Base-by-base conservation (phyloP, 2,888 invertebrate genomes). In the Polymixis lichenea region DNA sequence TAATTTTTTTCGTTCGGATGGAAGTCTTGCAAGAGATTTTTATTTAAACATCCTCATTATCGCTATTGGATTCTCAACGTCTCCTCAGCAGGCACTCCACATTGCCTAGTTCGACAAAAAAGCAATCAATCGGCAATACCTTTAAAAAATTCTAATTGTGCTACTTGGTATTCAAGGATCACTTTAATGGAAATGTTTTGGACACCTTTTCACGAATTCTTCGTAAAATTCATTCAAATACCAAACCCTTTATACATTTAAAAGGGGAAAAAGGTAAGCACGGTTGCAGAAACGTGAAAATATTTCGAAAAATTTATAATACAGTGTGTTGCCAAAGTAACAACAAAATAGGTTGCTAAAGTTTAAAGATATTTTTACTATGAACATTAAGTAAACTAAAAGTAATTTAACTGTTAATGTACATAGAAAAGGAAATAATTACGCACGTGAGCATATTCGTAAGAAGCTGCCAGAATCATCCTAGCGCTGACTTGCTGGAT, bases 141-240 rank as follows among this genome's bases (percentile, higher is more conserved):
- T 69, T 62, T 56, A 64, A 74, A 75, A 73, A 69, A 77, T 53
- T 70, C 67, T 55, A 84, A 85, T 72, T 68, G 28, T 66, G 43
- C 71, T 86, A 60, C 65, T 83, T 77, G 68, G 61, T 83, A 86
- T 80, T 84, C 75, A 75, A 69, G 64, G 71, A 70, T 66, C 61
- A 76, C 38, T 49, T 60, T 72, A 80, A 80, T 80, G 62, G 66
- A 84, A 84, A 84, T 83, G 56, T 83, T 79, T 75, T 49, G 64
- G 62, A 72, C 66, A 84, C 75, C 78, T 77, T 75, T 80, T 62
- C 61, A 66, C 46, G 68, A 80, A 77, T 73, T 75, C 70, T 62
- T 65, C 56, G 56, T 66, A 58, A 74, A 75, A 77, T 74, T 86
- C 53, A 76, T 76, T 78, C 43, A 58, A 78, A 84, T 74, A 73